Evolutionary conservation across 2,888 invertebrate species (phyloP), one percentile per base, ranked within the genome.

Genomic region (Tipula unca): DNA sequence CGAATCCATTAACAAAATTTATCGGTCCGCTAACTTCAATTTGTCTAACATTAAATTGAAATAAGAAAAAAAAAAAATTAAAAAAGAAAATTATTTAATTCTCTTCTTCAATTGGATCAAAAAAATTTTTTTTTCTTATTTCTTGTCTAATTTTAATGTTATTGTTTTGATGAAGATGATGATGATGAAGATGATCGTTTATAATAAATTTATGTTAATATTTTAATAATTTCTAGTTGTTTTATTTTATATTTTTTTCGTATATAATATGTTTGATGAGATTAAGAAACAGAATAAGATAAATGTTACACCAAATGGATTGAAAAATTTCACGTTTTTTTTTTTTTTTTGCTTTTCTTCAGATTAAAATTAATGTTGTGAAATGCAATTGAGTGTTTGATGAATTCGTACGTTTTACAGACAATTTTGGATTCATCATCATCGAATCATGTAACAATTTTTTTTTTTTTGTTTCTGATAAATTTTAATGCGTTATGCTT

Each of bases 31-130:
- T 83, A 83, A 83, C 35, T 83, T 83, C 83, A 83, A 83, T 83
- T 83, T 83, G 83, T 83, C 83, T 83, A 83, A 83, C 83, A 83
- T 83, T 83, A 32, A 84, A 17, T 85, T 14, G 84, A 85, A 85
- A 54, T 29, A 35, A 48, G 85, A 54, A 69, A 48, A 17, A n/a
- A 54, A 20, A 54, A 20, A 54, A 48, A 3, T 48, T n/a, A n/a
- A 17, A 48, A 48, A 48, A 48, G 48, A 48, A 48, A 48, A 48
- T 48, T 48, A 17, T 48, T 48, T 48, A 48, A 69, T 69, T 69
- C 69, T 69, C 25, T 8, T 8, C 69, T 69, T 69, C 69, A 69
- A 69, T 69, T 69, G 69, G 69, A 69, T 69, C 69, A 69, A 69
- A 69, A 20, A 69, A 20, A 10, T 25, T 48, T 25, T 69, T 54